A percentile compares a stretch with the other conserved stretches of the same genome.
These are phyloP conservation scores for Lepidocyrtinus sp. DNA, from an alignment of 2,888 invertebrate genomes.

Conservation along the genomic window DNA sequence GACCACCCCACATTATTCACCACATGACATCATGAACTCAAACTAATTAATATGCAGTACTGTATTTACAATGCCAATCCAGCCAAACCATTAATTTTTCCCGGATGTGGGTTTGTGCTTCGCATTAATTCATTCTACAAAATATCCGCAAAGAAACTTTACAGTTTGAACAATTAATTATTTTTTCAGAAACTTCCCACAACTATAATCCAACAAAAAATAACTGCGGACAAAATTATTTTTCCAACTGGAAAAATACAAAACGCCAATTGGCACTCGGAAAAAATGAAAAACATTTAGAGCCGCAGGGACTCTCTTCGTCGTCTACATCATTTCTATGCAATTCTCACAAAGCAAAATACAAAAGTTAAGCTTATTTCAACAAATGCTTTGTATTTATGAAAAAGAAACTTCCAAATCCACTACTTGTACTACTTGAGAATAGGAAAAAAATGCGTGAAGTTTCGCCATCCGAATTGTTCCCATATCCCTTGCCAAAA, in stretches of 20 bases:
- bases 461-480: not conserved
- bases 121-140: not conserved
- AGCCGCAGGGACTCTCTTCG: not conserved
- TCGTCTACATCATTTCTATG: not conserved
- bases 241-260: not conserved
- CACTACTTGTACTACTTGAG: not conserved
- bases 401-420: not conserved
- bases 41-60: not conserved
- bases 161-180: not conserved
- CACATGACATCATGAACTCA: slow-evolving; percentile 14
- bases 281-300: not conserved
- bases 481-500: not conserved
- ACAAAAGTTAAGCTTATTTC: not conserved
- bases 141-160: not conserved
- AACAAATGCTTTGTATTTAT: not conserved
- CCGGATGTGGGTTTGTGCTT: slow-evolving; percentile 23
- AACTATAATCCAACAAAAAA: not conserved
- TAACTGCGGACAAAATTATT: not conserved
- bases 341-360: not conserved
- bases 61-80: not conserved
- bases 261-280: not conserved
- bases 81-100: slow-evolving; percentile 17
- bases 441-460: not conserved
- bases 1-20: not conserved
- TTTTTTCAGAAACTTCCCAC: not conserved